phyloP scores from a whole-genome alignment of 2,113 vertebrate species.

The Tichodroma muraria region DNA sequence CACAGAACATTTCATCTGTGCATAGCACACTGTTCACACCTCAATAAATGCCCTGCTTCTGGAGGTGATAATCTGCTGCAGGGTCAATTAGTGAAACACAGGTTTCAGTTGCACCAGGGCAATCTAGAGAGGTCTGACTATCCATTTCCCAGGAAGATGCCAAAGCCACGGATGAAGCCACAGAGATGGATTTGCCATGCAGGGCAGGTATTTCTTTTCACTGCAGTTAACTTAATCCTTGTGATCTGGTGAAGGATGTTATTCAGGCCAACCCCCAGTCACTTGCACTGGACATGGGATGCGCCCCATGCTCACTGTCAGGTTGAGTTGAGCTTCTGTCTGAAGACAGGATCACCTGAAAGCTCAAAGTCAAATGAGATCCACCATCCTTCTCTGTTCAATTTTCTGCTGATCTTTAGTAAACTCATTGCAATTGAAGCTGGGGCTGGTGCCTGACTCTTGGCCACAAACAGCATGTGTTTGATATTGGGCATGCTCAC shows the following conservation, averaged over 20 bases:
- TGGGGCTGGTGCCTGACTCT: background rate
- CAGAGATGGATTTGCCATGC: background rate
- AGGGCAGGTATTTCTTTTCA: background rate
- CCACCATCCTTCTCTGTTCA: background rate
- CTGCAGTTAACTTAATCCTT: background rate
- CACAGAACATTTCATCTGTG: background rate
- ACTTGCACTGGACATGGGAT: background rate
- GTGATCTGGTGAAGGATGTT: background rate
- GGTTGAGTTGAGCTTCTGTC: background rate
- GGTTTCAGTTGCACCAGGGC: background rate
- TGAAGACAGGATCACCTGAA: background rate
- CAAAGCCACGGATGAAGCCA: slow-evolving; percentile 2
- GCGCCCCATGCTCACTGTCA: background rate
- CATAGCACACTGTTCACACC: background rate
- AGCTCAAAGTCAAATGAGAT: background rate
- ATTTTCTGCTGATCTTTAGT: background rate
- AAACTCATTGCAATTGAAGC: background rate
- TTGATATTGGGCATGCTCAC: background rate
- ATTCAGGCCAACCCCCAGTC: background rate
- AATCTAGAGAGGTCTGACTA: background rate
- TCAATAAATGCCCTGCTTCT: background rate
- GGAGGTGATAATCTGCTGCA: background rate
- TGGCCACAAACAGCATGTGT: background rate
- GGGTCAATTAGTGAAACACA: background rate
- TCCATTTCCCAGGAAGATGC: background rate